Percentiles rank a stretch among this genome's conserved stretches.
Evolutionary conservation across 2,113 vertebrate species (phyloP).

Genomic region (Ifrita kowaldi): DNA sequence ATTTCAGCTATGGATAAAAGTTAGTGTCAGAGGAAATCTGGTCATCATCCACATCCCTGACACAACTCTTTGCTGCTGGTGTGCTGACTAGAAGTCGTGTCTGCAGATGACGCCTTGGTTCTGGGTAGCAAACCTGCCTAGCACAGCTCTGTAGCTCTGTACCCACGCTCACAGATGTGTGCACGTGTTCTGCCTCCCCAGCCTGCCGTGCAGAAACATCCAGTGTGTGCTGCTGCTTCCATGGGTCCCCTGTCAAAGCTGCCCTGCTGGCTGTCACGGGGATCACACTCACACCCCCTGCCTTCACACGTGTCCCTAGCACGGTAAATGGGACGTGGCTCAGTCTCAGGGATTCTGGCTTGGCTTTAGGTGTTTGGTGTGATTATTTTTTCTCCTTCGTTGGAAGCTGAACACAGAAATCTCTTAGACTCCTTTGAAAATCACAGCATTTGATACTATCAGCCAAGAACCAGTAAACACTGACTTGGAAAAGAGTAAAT

Average conservation of each 20-base stretch:
- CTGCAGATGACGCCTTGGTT: not conserved
- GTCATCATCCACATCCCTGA: not conserved
- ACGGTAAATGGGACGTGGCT: not conserved
- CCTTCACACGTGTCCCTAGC: not conserved
- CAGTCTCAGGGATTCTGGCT: not conserved
- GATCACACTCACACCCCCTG: not conserved
- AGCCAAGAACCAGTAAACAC: not conserved
- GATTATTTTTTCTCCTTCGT: not conserved
- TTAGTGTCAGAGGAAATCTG: not conserved
- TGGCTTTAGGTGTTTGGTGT: not conserved
- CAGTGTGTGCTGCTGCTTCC: not conserved
- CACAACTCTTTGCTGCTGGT: not conserved
- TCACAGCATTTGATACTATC: not conserved
- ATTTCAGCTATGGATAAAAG: slow-evolving; percentile 39
- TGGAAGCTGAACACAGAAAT: not conserved
- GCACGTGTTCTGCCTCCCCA: accelerated
- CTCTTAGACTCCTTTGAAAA: not conserved
- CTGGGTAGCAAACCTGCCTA: not conserved
- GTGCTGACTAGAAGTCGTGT: not conserved
- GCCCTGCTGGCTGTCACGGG: not conserved
- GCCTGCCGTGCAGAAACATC: not conserved
- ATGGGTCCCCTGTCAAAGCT: accelerated
- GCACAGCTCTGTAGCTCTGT: not conserved
- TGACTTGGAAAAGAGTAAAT: not conserved
- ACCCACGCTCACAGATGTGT: accelerated